Evolutionary conservation across 2,888 invertebrate genomes (phyloP), one percentile per base, ranked within the genome.

Genomic region (Electrophaes corylata): DNA sequence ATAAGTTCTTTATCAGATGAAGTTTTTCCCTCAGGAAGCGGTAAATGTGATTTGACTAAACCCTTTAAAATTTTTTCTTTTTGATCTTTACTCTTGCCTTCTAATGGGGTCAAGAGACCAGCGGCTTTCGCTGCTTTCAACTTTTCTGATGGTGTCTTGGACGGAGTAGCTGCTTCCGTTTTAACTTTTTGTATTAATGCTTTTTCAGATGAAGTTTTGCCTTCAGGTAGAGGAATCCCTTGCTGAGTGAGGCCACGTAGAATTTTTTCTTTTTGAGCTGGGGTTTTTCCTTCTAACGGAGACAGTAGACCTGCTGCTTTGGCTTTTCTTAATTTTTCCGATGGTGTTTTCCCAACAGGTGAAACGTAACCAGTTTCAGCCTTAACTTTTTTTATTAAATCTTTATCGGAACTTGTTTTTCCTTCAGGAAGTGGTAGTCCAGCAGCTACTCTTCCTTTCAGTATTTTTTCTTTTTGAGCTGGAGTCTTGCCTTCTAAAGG

Each of bases 361-460:
- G 26, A 26, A 26, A 10, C 10, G 10, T 29, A 29, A 10, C 26
- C 26, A 29, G 26, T 10, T 26, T 29, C 26, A 10, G 26, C 10
- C 3, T 10, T 29, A 1, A 29, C 26, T 29, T 29, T 29, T 10
- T 29, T 10, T 10, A 29, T 29, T 29, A 29, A 10, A 10, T 29
- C 10, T 10, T 10, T 29, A 10, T 29, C 26, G 1, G 26, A 29
- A 10, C 76, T 57, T 3, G 75, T 78, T 54, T 70, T 65, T n/a
- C 72, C 76, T 63, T 75, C 71, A 2, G 76, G 78, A 14, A 79
- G 35, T 1, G 72, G 74, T 10, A 74, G 18, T 0, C 72, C 72
- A 4, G 54, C 26, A 14, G 51, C 52, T 11, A 67, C 73, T 53
- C 67, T 59, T 0, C 60, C 67, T 53, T 52, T 70, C 4, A 78